phyloP scores from a whole-genome alignment of 2,113 vertebrate species.

The Phalacrocorax pelagicus region DNA sequence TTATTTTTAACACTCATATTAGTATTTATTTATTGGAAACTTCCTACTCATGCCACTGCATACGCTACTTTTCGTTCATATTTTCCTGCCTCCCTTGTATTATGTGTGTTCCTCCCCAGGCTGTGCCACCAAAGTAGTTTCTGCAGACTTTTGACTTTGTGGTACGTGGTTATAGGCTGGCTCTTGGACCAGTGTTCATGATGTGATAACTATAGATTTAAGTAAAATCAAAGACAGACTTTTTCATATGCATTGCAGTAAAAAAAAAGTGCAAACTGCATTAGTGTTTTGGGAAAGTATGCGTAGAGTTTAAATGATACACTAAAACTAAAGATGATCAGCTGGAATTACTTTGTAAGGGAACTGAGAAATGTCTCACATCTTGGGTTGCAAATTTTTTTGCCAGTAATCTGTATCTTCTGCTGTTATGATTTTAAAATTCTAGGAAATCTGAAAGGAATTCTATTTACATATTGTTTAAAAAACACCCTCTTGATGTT shows the following conservation, averaged over 20 bases:
- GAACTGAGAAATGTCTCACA: neutral
- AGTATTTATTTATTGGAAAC: neutral
- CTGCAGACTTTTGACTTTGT: neutral
- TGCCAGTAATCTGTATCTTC: neutral
- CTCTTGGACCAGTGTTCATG: neutral
- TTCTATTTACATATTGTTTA: slow-evolving; percentile 3
- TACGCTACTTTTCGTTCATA: neutral
- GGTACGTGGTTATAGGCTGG: neutral
- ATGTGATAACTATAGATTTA: neutral
- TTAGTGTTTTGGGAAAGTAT: neutral
- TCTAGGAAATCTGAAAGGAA: neutral
- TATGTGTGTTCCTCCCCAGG: neutral
- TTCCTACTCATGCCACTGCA: neutral
- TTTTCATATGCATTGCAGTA: neutral
- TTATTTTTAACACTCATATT: neutral
- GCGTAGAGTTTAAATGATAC: neutral
- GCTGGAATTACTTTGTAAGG: neutral
- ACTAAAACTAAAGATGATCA: neutral
- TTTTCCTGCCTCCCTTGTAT: neutral
- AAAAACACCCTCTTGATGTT: neutral
- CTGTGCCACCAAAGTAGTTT: neutral
- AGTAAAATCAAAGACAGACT: neutral
- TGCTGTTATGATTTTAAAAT: neutral
- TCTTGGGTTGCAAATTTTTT: neutral
- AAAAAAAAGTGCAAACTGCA: neutral